These are phyloP conservation scores for Passer montanus DNA, from an alignment of 2,113 vertebrate species.

Conservation along the genomic window DNA sequence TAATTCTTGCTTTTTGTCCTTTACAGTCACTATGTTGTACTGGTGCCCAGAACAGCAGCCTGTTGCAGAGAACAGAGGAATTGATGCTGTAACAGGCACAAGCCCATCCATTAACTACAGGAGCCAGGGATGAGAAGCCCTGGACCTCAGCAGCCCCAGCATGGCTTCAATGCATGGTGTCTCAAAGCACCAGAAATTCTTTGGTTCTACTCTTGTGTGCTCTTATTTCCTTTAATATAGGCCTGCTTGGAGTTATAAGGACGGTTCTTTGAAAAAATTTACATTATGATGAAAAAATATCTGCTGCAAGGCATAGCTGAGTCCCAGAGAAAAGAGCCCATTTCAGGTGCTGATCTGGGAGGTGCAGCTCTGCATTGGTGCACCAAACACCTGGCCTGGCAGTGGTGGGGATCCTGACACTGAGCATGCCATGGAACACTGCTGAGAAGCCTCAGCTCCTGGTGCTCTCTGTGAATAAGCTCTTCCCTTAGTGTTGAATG, in stretches of 20 bases:
- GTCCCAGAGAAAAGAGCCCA: background rate
- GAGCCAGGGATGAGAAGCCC: background rate
- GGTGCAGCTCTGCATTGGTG: background rate
- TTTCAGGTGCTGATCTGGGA: background rate
- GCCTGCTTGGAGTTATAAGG: background rate
- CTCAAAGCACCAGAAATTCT: background rate
- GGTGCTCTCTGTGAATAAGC: background rate
- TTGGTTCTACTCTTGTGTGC: background rate
- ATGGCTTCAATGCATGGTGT: background rate
- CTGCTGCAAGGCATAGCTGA: background rate
- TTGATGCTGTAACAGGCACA: background rate
- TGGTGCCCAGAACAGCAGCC: background rate
- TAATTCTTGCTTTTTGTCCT: background rate
- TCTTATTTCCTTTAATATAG: background rate
- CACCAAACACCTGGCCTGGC: background rate
- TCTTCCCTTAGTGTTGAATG: background rate
- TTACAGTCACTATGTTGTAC: background rate
- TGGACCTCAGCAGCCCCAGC: background rate
- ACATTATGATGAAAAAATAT: background rate
- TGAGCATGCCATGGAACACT: accelerated
- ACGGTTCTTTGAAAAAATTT: background rate
- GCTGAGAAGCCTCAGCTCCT: background rate
- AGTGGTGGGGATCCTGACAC: background rate
- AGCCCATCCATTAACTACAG: background rate
- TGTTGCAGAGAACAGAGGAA: background rate